Base-by-base conservation (phyloP, 1,140 invertebrate genomes). In the Carcinoscorpius rotundicauda region DNA sequence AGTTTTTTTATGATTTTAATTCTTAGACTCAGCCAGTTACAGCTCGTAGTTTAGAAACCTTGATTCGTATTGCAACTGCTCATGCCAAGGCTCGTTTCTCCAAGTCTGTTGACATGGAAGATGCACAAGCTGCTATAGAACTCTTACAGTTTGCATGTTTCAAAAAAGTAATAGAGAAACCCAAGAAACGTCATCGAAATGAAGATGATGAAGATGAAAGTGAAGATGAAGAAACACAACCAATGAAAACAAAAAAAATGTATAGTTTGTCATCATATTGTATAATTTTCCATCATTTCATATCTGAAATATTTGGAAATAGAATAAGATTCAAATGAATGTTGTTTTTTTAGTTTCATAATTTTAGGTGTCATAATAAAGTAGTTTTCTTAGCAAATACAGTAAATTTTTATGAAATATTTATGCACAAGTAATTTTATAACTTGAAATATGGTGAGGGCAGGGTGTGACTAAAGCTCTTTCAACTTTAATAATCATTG, bases 61-160 rank as follows among this genome's bases (percentile, higher is more conserved):
- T 99, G 69, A 99, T 99, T 76, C 93, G 97, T 77, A 79, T 99
- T 63, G 82, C 96, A 0, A 99, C 96, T 0, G 96, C 97, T n/a
- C 95, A 98, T 81, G 97, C 97, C 4, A 97, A 97, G 76, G 87
- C 90, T 49, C 82, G 97, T 55, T 82, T 99, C 64, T 93, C 91
- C 51, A 89, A 87, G 70, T 84, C 81, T 10, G 86, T 99, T 3
- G 85, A 86, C 8, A 78, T 82, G 0, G 82, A 87, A 50, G 97
- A 99, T 81, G 95, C 96, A 1, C 78, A 87, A 64, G 85, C 87
- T 53, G 96, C 97, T 11, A 96, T 98, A 70, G 90, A 98, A 73
- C 79, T 99, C 1, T 87, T 99, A n/a, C 89, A 98, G 69, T 99
- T 85, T 78, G 96, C 97, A 0, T 95, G 93, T 76, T 99, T 99